These are phyloP conservation scores for Anolis apletophallus DNA, from an alignment of 2,797 vertebrate species.

Conservation along the genomic window DNA sequence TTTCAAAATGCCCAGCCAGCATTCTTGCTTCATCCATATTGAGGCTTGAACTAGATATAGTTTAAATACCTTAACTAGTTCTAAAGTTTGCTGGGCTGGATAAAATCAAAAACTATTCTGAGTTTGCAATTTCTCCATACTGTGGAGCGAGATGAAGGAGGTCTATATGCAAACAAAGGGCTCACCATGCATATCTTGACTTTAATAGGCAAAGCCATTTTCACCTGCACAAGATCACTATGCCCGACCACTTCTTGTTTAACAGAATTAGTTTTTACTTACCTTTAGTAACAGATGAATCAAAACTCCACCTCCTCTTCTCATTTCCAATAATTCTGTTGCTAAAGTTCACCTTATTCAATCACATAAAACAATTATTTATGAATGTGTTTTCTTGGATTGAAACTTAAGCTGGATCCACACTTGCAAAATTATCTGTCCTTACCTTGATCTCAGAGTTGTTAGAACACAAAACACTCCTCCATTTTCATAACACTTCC, in stretches of 20 bases:
- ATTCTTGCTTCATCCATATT: not conserved
- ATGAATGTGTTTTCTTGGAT: not conserved
- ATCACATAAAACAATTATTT: not conserved
- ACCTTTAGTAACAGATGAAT: not conserved
- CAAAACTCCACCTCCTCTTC: not conserved
- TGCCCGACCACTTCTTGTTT: not conserved
- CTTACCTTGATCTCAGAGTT: too few relatives aligned
- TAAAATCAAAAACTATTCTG: not conserved
- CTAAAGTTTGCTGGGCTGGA: not conserved
- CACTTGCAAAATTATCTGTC: too few relatives aligned
- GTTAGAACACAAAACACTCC: too few relatives aligned
- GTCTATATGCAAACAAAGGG: not conserved
- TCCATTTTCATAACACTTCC: too few relatives aligned
- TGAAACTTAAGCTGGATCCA: not conserved
- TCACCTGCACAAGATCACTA: too few relatives aligned
- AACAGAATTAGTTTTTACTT: not conserved
- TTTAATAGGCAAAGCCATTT: not conserved
- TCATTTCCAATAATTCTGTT: not conserved
- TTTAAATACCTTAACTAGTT: not conserved
- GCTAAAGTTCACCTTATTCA: not conserved
- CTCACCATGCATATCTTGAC: not conserved
- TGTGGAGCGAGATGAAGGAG: not conserved
- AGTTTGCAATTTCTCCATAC: not conserved
- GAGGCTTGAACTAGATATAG: not conserved
- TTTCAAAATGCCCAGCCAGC: not conserved